Base-by-base conservation (phyloP, 2,797 vertebrate species). In the Gobio occitaniae region DNA sequence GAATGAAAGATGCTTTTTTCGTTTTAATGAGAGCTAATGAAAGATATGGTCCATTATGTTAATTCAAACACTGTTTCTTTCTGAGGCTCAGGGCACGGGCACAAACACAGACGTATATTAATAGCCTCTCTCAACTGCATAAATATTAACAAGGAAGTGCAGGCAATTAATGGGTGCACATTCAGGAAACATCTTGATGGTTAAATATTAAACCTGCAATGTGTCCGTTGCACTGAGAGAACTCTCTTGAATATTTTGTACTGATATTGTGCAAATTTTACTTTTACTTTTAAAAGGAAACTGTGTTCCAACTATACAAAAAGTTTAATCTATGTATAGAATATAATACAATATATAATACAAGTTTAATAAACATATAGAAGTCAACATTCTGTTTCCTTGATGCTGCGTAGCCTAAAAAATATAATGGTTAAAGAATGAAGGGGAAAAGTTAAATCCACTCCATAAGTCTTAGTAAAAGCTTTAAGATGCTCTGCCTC, bases 161-260 rank as follows among this genome's bases (percentile, higher is more conserved):
- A 54, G 48, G 29, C 47, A 74, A 54, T 84, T 66, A 84, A 66
- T 68, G 59, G 47, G 47, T 77, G 47, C 48, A 29, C 47, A 15
- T 68, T 77, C 72, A 84, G 63, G 50, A 77, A 76, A 76, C 72
- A 56, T 29, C 72, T 54, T 83, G 61, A 83, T 66, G 29, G 72
- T 68, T 84, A 56, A 77, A 84, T 77, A 68, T 77, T 84, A 84
- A 84, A 68, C 71, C 16, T 38, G 61, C 59, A 75, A 63, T 83
- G 81, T n/a, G 41, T 65, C 47, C 25, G 41, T 4, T 50, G 13
- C 10, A 66, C 32, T 41, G 17, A 50, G 81, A 38, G 29, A 65
- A n/a, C 32, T 16, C 65, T 65, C 25, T 44, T 65, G 25, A 65
- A 65, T 16, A 29, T 79, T 48, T 48, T 29, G 41, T 48, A 61